Conservation (phyloP, 2,113 vertebrate species). For the Trogon melanurus region DNA sequence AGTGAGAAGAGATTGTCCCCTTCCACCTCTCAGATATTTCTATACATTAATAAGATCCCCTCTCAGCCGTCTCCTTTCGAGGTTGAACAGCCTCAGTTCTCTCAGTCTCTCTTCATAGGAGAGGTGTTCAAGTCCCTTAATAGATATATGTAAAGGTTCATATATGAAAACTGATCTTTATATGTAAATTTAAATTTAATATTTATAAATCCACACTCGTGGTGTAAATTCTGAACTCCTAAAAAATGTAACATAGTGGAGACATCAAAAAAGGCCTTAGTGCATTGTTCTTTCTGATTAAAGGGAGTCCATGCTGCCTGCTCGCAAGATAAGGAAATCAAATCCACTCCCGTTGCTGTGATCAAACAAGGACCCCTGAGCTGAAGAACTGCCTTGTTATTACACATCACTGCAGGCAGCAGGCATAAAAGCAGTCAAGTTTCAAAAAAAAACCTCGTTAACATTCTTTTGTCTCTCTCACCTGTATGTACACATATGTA, state of each 20-base stretch:
- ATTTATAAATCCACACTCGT: neutral
- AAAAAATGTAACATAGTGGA: neutral
- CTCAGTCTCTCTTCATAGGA: too few relatives aligned
- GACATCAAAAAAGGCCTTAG: neutral
- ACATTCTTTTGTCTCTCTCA: constrained; percentile 21
- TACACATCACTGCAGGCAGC: constrained; percentile 69
- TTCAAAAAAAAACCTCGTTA: constrained; percentile 64
- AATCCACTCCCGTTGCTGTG: constrained; percentile 69
- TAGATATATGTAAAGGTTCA: fast-evolving
- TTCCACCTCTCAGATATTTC: too few relatives aligned
- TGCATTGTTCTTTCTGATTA: neutral
- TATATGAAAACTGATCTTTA: neutral
- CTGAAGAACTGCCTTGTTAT: constrained; percentile 65
- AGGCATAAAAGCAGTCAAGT: constrained; percentile 43
- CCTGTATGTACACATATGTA: neutral
- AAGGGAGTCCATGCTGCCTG: constrained; percentile 19
- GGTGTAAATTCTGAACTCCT: neutral
- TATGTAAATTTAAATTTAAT: neutral
- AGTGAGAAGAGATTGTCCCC: too few relatives aligned
- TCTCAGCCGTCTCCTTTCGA: too few relatives aligned
- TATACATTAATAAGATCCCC: too few relatives aligned
- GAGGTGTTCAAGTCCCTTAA: too few relatives aligned
- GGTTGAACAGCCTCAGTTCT: too few relatives aligned
- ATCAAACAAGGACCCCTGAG: constrained; percentile 74
- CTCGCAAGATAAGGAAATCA: constrained; percentile 64